Evolutionary conservation across 2,797 vertebrate species (phyloP).

Genomic region (Gallinago nigripennis): DNA sequence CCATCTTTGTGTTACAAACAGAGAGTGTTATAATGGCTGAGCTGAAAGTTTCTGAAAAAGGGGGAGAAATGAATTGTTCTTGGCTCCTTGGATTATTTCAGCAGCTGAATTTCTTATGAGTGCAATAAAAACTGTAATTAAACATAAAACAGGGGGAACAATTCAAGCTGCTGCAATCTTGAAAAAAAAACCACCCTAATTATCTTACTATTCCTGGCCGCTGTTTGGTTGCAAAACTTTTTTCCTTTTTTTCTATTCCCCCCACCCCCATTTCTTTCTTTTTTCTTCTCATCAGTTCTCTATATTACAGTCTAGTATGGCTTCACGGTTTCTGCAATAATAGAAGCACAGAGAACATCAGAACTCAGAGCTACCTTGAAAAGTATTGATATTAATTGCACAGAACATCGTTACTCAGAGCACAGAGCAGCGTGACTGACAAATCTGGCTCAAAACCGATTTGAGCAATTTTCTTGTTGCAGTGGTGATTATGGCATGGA

Average conservation of each 20-base stretch:
- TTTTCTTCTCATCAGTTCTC: neutral
- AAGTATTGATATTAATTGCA: constrained; percentile 62
- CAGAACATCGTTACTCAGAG: constrained; percentile 43
- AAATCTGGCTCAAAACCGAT: constrained; percentile 14
- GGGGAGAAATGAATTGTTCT: constrained; percentile 27
- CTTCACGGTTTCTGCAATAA: neutral
- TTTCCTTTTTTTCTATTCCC: neutral
- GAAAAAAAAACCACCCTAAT: constrained; percentile 23
- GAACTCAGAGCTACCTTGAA: constrained; percentile 18
- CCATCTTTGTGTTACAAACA: neutral
- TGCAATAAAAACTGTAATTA: constrained; percentile 69
- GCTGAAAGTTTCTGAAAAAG: constrained; percentile 29
- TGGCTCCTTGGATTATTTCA: constrained; percentile 27
- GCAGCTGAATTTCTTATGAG: constrained; percentile 62
- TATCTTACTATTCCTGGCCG: constrained; percentile 16
- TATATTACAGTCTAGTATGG: neutral
- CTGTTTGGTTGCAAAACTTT: neutral
- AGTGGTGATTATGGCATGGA: constrained; percentile 47
- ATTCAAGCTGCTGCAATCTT: constrained; percentile 47
- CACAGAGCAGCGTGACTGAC: constrained; percentile 51
- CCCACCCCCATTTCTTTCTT: neutral
- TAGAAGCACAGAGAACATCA: neutral
- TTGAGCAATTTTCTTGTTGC: constrained; percentile 49
- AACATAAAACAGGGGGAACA: constrained; percentile 46
- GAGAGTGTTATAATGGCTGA: neutral